These are phyloP conservation scores for Syrrhaptes paradoxus DNA, from an alignment of 2,113 vertebrate species.

Conservation along the genomic window DNA sequence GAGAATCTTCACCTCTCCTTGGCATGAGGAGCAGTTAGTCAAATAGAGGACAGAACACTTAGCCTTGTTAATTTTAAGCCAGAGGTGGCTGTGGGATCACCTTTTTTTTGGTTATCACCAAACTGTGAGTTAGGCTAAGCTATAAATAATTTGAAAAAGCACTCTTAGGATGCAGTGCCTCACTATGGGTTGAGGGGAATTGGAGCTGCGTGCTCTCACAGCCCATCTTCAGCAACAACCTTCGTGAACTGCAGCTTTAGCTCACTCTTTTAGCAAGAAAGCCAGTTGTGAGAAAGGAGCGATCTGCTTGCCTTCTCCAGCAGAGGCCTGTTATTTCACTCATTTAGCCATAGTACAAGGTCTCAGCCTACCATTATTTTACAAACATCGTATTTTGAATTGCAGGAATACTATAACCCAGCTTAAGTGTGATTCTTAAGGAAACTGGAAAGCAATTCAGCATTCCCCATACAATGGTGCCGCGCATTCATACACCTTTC, in stretches of 20 bases:
- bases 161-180: neutral
- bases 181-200: neutral
- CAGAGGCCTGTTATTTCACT: neutral
- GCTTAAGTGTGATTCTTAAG: neutral
- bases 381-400: neutral
- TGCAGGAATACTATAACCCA: neutral
- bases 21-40: neutral
- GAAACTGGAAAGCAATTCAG: neutral
- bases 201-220: neutral
- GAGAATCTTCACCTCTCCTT: neutral
- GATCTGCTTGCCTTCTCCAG: neutral
- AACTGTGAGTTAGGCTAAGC: neutral
- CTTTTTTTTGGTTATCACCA: neutral
- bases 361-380: neutral
- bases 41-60: neutral
- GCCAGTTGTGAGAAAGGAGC: neutral
- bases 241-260: neutral
- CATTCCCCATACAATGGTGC: neutral
- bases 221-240: neutral
- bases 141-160: accelerated
- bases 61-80: neutral
- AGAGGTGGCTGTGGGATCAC: neutral
- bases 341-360: neutral
- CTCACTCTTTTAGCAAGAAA: neutral
- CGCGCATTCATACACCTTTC: neutral